Base-by-base conservation (phyloP, 1,140 invertebrate species). In the Laodelphax striatellus region DNA sequence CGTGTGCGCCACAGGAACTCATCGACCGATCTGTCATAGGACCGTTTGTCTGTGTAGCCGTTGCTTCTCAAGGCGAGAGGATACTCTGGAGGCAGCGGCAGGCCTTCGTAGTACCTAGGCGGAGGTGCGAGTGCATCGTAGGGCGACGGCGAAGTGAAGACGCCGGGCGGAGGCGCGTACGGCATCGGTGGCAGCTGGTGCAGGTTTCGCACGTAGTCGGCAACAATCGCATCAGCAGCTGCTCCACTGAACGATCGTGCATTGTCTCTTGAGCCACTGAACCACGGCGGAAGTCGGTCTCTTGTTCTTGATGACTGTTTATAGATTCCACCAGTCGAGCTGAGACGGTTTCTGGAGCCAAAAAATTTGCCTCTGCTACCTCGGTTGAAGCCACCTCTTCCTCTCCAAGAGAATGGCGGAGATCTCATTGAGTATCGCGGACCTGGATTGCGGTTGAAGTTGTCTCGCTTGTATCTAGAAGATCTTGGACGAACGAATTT, bases 21-120 rank as follows among this genome's bases (percentile, higher is more conserved):
- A 72, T 92, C 90, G 28, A 95, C 92, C 60, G 90, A 91, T 52
- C 92, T 81, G 70, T 94, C 90, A 73, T 93, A 93, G 28, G 84
- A 87, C 31, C 86, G 79, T 66, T 88, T 87, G 64, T 89, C 87
- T 52, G 78, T 75, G 43, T 76, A 71, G 5, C 71, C 66, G 22
- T 75, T 77, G 62, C 81, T 82, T 62, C 81, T 79, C 14, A 74
- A 70, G 24, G 73, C 70, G 52, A 76, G 70, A 14, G 76, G 73
- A 69, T 80, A 81, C 46, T 85, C 82, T 11, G 80, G 68, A 38
- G 81, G 75, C 46, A 83, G 68, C 19, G 84, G 82, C 28, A 84
- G 71, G 50, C 86, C 86, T 69, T 92, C 87, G 67, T 91, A 91
- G 69, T 91, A 88, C 46, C 87, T 77, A 17, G 84, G 82, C 28